These are phyloP conservation scores for Cheilosia pagana DNA, from an alignment of 2,888 invertebrate genomes.

Conservation along the genomic window DNA sequence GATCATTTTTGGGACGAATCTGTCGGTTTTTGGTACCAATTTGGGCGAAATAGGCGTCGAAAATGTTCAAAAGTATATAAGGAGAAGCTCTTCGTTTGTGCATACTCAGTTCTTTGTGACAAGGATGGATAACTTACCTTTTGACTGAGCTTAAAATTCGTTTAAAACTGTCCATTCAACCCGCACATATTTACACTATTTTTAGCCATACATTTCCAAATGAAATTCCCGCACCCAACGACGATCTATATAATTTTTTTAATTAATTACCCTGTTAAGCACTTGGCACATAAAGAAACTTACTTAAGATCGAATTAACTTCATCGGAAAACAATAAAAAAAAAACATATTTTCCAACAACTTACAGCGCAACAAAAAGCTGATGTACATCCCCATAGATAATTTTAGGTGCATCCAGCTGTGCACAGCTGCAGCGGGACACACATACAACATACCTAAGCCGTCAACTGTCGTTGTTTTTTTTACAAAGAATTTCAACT, in stretches of 20 bases:
- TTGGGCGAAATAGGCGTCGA: too few relatives aligned
- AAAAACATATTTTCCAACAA: too few relatives aligned
- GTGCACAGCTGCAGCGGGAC: conserved; percentile 50
- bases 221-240: not conserved
- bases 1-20: not conserved
- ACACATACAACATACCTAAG: conserved; percentile 3
- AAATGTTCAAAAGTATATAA: too few relatives aligned
- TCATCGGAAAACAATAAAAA: conserved; percentile 5
- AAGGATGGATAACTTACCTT: too few relatives aligned
- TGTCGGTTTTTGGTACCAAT: not conserved
- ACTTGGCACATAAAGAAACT: not conserved
- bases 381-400: not conserved
- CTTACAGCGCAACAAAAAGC: conserved; percentile 1
- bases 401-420: conserved; percentile 30
- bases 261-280: not conserved
- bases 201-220: too few relatives aligned
- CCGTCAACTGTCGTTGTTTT: conserved; percentile 13
- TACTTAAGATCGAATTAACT: not conserved
- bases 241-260: not conserved
- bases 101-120: too few relatives aligned
- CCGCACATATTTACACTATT: too few relatives aligned
- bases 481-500: conserved; percentile 48
- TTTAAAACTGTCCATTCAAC: too few relatives aligned
- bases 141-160: too few relatives aligned
- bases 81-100: too few relatives aligned